phyloP scores from a whole-genome alignment of 2,888 invertebrate species.

The Pandemis heparana region DNA sequence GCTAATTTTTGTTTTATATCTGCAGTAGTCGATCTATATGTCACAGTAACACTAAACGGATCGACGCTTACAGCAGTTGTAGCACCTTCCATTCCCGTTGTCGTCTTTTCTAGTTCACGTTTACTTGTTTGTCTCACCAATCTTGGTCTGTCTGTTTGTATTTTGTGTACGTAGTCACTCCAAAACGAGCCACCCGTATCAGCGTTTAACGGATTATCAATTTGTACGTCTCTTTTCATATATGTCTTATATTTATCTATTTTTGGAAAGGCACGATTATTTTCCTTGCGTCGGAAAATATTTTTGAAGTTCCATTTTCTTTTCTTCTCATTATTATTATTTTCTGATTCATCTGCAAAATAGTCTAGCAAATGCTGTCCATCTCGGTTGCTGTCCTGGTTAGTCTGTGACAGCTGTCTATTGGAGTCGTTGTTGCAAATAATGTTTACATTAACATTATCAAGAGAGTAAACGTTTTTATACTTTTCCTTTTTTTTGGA shows the following conservation, averaged over 20 bases:
- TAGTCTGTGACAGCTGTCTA: neutral
- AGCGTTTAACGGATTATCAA: slow-evolving; percentile 55
- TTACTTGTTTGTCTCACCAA: neutral
- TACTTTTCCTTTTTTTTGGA: slow-evolving; percentile 1
- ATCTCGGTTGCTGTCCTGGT: neutral
- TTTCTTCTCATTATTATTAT: slow-evolving; percentile 47
- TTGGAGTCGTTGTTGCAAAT: slow-evolving; percentile 55
- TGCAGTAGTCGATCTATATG: neutral
- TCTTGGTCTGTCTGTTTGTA: neutral
- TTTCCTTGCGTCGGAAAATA: neutral
- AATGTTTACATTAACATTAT: slow-evolving; percentile 71
- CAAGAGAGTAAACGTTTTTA: slow-evolving; percentile 64
- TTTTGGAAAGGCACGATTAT: slow-evolving; percentile 32
- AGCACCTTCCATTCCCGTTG: neutral
- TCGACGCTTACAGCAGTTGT: neutral
- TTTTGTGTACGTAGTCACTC: slow-evolving; percentile 55
- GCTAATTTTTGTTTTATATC: neutral
- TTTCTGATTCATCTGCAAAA: slow-evolving; percentile 38
- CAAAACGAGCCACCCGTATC: slow-evolving; percentile 59
- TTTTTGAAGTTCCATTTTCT: slow-evolving; percentile 46
- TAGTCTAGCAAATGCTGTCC: slow-evolving; percentile 4
- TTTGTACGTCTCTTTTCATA: slow-evolving; percentile 51
- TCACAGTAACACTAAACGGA: neutral
- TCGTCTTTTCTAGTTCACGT: neutral
- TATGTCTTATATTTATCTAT: slow-evolving; percentile 42